Conservation (phyloP, 2,888 invertebrate genomes). For the Noctua comes region DNA sequence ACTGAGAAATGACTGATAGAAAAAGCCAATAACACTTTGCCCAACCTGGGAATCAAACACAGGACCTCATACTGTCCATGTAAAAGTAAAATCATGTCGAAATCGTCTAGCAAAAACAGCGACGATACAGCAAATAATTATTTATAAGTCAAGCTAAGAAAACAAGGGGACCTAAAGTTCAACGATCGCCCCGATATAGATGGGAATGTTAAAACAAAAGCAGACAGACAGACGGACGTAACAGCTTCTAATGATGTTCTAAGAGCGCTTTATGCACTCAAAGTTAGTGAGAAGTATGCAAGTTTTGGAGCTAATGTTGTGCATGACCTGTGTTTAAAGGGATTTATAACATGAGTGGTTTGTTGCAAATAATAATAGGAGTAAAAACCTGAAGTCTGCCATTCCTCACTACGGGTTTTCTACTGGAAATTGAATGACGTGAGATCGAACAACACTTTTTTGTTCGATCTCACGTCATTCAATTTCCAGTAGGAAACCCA, state of each 20-base stretch:
- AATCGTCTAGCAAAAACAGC: constrained; percentile 9
- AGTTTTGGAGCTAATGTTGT: neutral
- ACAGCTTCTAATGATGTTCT: constrained; percentile 61
- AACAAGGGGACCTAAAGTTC: constrained; percentile 63
- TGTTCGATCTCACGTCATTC: no score
- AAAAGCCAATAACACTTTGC: no score
- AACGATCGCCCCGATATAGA: constrained; percentile 72
- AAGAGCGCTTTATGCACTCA: constrained; percentile 20
- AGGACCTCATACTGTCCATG: neutral
- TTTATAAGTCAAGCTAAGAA: constrained; percentile 50
- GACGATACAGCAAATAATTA: constrained; percentile 35
- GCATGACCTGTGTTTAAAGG: neutral
- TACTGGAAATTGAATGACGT: no score
- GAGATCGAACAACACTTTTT: no score
- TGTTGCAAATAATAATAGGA: neutral
- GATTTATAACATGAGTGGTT: neutral
- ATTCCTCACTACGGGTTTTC: no score
- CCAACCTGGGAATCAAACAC: no score
- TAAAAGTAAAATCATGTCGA: neutral
- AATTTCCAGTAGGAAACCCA: no score
- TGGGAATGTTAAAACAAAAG: constrained; percentile 67
- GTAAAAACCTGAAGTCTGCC: no score
- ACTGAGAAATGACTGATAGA: no score
- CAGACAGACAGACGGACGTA: constrained; percentile 55
- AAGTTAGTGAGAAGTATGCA: neutral